Evolutionary conservation across 2,888 invertebrate species (phyloP), one percentile per base, ranked within the genome.

Genomic region (Osmoderma eremita): DNA sequence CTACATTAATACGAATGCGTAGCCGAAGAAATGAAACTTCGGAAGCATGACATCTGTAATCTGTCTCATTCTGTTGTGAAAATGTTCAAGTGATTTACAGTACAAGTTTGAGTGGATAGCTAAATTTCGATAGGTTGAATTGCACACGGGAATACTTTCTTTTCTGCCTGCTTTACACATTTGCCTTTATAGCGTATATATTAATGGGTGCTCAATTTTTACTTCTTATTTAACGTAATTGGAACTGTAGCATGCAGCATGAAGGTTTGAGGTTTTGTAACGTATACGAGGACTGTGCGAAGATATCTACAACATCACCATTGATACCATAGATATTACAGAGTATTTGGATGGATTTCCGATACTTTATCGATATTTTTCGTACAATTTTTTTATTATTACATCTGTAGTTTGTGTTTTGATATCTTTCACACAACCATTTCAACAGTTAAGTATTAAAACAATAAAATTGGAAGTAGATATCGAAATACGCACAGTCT

Each of bases 221-320:
- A 30, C 30, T 48, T 20, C 18, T 17, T 20, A 17, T 2, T 48
- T 48, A 48, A 48, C 18, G 20, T 6, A 42, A 20, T 41, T 22
- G 20, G n/a, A 24, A 41, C 30, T 24, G n/a, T 56, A 56, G 56
- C 56, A 56, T 56, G 56, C 13, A 22, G 56, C 56, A 56, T 56
- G 54, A 56, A 2, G 12, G 8, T 6, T 56, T 10, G 30, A 30
- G 30, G 6, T 30, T 30, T 30, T 30, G 10, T 30, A 8, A 30
- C 30, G 10, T 3, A 30, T 30, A 30, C 30, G 5, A 10, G 30
- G 30, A 30, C 30, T 30, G 30, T 30, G 30, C 30, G 30, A 30
- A 30, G 10, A 3, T 30, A 30, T 30, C 30, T 5, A 30, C 10
- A 8, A 30, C 5, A 10, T 30, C 10, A 30, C 30, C n/a, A n/a